These are phyloP conservation scores for Linepithema humile DNA, from an alignment of 1,140 invertebrate species.

Conservation along the genomic window DNA sequence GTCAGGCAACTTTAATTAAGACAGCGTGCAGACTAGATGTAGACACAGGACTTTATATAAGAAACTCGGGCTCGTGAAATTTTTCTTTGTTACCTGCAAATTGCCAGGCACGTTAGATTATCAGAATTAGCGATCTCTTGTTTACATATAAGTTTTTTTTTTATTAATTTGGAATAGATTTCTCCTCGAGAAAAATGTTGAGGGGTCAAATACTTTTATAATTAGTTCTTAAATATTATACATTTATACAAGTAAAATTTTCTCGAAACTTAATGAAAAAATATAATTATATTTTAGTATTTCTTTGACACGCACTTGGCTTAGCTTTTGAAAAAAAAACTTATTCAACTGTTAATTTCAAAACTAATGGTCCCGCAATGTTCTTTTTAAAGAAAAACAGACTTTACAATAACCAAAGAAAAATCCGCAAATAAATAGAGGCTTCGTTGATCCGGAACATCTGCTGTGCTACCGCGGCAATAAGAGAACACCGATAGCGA, in stretches of 20 bases:
- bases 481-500: background rate
- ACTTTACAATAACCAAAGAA: background rate
- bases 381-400: background rate
- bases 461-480: background rate
- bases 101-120: background rate
- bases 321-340: background rate
- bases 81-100: slow-evolving; percentile 6
- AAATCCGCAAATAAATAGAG: background rate
- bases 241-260: background rate
- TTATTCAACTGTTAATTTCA: background rate
- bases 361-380: background rate
- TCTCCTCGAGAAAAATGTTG: background rate
- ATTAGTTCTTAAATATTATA: background rate
- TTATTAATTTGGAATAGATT: background rate
- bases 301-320: background rate
- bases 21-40: slow-evolving; percentile 71
- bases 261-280: background rate
- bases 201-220: background rate
- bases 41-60: slow-evolving; percentile 15
- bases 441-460: background rate
- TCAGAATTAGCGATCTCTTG: background rate
- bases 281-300: slow-evolving; percentile 12
- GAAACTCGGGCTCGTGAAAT: background rate
- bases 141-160: background rate
- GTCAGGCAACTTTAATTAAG: slow-evolving; percentile 81